These are phyloP conservation scores for Glyphotaelius pellucidus DNA, from an alignment of 2,888 invertebrate species.

Conservation along the genomic window DNA sequence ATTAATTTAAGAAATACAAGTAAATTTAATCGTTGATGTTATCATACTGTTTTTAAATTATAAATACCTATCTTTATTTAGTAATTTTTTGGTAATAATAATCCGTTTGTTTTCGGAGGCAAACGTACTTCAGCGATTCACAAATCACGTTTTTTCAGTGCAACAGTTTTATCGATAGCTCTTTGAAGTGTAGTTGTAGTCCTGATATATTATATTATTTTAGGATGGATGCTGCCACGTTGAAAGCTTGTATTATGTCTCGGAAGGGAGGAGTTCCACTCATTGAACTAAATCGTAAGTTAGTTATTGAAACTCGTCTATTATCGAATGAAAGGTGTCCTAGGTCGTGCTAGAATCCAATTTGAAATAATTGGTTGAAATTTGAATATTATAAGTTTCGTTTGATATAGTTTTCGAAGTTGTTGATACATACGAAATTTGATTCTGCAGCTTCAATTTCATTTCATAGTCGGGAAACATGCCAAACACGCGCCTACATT, in stretches of 20 bases:
- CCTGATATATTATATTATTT: not conserved
- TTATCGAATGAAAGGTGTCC: not conserved
- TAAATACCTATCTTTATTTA: not conserved
- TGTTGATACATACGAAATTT: not conserved
- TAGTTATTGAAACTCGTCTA: not conserved
- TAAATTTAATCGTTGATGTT: not conserved
- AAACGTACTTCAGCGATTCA: not conserved
- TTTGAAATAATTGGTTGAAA: not conserved
- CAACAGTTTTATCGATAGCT: not conserved
- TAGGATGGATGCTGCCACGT: conserved; percentile 24
- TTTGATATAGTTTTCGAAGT: not conserved
- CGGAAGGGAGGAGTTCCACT: conserved; percentile 59
- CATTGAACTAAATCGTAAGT: conserved; percentile 54
- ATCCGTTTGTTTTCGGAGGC: not conserved
- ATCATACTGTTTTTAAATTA: not conserved
- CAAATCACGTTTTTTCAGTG: not conserved
- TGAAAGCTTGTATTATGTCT: conserved; percentile 58
- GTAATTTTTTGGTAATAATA: not conserved
- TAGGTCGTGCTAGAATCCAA: not conserved
- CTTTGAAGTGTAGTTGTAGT: not conserved
- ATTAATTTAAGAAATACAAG: not conserved
- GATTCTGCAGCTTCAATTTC: not conserved
- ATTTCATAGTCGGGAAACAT: too few relatives aligned
- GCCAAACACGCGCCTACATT: too few relatives aligned
- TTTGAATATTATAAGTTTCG: not conserved